Conservation (phyloP, 2,113 vertebrate genomes). For the Hylia prasina region DNA sequence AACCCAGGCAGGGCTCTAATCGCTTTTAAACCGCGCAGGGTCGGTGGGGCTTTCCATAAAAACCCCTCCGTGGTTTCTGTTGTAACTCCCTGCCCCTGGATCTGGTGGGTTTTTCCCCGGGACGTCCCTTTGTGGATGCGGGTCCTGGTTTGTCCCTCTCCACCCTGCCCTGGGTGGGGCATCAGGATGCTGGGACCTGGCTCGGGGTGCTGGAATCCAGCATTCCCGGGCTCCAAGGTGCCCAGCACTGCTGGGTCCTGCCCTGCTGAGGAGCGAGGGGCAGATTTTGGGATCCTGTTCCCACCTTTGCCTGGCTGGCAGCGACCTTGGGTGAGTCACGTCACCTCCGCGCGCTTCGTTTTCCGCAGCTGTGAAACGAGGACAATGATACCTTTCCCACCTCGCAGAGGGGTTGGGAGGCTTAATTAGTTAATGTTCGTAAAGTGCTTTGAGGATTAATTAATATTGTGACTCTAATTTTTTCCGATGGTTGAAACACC, state of each 20-base stretch:
- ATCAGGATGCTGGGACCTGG: background rate
- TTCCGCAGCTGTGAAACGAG: background rate
- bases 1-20: constrained; percentile 14
- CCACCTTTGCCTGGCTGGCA: accelerated
- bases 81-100: background rate
- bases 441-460: constrained; percentile 67
- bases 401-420: constrained; percentile 20
- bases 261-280: accelerated
- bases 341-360: accelerated
- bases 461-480: constrained; percentile 55
- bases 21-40: background rate
- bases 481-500: background rate
- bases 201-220: background rate
- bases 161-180: background rate
- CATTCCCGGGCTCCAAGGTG: background rate
- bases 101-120: accelerated
- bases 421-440: constrained; percentile 61
- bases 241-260: background rate
- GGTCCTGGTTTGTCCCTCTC: background rate
- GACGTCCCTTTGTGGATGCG: accelerated
- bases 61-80: background rate
- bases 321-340: background rate
- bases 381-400: constrained; percentile 29
- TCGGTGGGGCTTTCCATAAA: background rate
- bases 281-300: background rate